These are phyloP conservation scores for Cosmorhoe ocellata DNA, from an alignment of 2,888 invertebrate species.

Conservation along the genomic window DNA sequence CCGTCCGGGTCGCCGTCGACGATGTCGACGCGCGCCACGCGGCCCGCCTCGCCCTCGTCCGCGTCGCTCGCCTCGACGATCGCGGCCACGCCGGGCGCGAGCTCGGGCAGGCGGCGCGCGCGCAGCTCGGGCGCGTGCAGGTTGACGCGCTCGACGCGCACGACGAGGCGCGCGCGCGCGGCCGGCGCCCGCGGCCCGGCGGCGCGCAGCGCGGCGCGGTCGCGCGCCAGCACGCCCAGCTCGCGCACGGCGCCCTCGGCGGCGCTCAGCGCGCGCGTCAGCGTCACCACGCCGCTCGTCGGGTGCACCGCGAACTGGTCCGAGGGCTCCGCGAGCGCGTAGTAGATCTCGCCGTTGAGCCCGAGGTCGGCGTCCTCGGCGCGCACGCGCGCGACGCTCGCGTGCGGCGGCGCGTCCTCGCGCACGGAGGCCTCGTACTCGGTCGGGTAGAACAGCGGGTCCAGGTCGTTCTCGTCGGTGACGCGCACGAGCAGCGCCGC, in stretches of 20 bases:
- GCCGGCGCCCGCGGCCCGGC: slow-evolving; percentile 83
- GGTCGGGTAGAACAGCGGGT: slow-evolving; percentile 95
- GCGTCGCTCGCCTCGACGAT: slow-evolving; percentile 92
- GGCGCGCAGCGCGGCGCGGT: slow-evolving; percentile 87
- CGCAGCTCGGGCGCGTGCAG: slow-evolving; percentile 92
- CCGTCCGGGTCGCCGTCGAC: slow-evolving; percentile 95
- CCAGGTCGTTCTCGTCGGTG: slow-evolving; percentile 94
- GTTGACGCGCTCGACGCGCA: slow-evolving; percentile 92
- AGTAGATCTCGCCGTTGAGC: slow-evolving; percentile 98
- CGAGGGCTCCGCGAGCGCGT: slow-evolving; percentile 91
- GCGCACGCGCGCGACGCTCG: slow-evolving; percentile 88
- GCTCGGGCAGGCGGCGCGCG: slow-evolving; percentile 89
- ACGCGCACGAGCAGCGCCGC: slow-evolving; percentile 87
- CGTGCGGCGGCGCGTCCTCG: slow-evolving; percentile 93
- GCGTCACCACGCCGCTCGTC: slow-evolving; percentile 92
- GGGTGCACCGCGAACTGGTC: slow-evolving; percentile 96
- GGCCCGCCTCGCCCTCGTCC: slow-evolving; percentile 92
- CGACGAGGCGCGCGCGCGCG: slow-evolving; percentile 89
- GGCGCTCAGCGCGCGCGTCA: slow-evolving; percentile 90
- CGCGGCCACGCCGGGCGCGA: slow-evolving; percentile 89
- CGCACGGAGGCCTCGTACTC: slow-evolving; percentile 93
- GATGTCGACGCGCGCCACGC: slow-evolving; percentile 91
- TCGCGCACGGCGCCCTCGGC: slow-evolving; percentile 87
- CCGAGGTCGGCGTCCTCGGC: slow-evolving; percentile 99
- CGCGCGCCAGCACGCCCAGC: slow-evolving; percentile 91